Percentiles rank a stretch among this genome's conserved stretches.
Evolutionary conservation across 2,797 vertebrate species (phyloP).

Genomic region (Aldrovandia affinis): DNA sequence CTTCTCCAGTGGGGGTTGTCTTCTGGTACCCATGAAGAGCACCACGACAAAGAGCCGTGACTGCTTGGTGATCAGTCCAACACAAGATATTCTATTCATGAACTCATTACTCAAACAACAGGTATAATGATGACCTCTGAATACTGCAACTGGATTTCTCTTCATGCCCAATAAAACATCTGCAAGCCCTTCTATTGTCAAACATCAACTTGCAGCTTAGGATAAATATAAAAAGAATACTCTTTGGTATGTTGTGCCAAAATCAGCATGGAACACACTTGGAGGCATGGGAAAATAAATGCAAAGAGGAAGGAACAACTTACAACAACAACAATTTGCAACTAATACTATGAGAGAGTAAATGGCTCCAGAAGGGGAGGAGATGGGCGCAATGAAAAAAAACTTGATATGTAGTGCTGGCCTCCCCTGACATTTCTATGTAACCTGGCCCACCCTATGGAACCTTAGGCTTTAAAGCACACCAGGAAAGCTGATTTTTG

Average conservation of each 20-base stretch:
- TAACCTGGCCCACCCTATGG: neutral
- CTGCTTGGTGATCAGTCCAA: neutral
- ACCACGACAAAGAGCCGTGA: slow-evolving; percentile 20
- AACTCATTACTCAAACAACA: neutral
- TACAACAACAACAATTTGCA: too few relatives aligned
- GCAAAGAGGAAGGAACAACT: neutral
- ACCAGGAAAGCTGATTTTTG: neutral
- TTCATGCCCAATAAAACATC: neutral
- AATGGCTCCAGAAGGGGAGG: neutral
- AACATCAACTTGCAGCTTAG: neutral
- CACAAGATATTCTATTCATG: neutral
- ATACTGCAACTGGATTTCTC: neutral
- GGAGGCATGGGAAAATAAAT: neutral
- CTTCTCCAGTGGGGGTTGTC: slow-evolving; percentile 65
- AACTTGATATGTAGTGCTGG: neutral
- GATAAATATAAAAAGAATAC: neutral
- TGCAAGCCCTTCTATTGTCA: neutral
- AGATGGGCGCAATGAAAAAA: neutral
- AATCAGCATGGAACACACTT: neutral
- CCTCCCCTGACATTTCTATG: neutral
- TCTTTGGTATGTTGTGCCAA: neutral
- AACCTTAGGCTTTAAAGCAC: neutral
- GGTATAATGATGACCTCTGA: neutral
- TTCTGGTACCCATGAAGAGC: slow-evolving; percentile 46
- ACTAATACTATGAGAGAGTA: neutral